Evolutionary conservation across 2,113 vertebrate species (phyloP), one percentile per base, ranked within the genome.

Genomic region (Acanthochromis polyacanthus): DNA sequence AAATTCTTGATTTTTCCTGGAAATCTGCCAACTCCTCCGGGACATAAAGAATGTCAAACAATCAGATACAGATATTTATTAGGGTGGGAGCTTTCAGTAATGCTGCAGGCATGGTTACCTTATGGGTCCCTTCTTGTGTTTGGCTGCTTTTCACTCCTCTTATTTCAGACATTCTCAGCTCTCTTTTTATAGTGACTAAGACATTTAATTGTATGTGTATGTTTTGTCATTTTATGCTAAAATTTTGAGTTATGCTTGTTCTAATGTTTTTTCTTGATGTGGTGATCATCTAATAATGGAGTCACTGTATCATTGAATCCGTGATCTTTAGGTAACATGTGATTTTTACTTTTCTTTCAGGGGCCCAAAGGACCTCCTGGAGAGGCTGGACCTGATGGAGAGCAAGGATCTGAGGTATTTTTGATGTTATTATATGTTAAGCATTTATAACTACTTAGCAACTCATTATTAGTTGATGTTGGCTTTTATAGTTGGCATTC

Each of bases 351-450:
- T 84, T 83, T 92, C 91, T 84, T 77, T 9, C 86, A 99, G 98
- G 98, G 97, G 71, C 89, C 93, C 61, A 96, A 93, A 93, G 98
- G 98, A 86, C 94, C 93, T 23, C 93, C 92, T 56, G 98, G 98
- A 46, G 96, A 98, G 28, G 63, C 86, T 83, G 98, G 98, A 71
- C 89, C 94, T 78, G 77, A 94, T 85, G 98, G 97, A 94, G 97
- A 97, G 87, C 95, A 89, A 71, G 98, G 98, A 15, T 78, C 78
- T 85, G 97, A 98, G 95, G 98, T 99, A 91, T n/a, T 56, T 83
- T 55, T 1, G 9, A 36, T 36, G 10, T 36, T 9, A 36, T 36
- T 36, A 9, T 36, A 72, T 3, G 6, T 67, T 32, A 28, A 52
- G 36, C 62, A 51, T 40, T 77, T 0, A 15, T 22, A 2, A 32